Conservation (phyloP, 2,888 invertebrate genomes). For the Monopis laevigella region DNA sequence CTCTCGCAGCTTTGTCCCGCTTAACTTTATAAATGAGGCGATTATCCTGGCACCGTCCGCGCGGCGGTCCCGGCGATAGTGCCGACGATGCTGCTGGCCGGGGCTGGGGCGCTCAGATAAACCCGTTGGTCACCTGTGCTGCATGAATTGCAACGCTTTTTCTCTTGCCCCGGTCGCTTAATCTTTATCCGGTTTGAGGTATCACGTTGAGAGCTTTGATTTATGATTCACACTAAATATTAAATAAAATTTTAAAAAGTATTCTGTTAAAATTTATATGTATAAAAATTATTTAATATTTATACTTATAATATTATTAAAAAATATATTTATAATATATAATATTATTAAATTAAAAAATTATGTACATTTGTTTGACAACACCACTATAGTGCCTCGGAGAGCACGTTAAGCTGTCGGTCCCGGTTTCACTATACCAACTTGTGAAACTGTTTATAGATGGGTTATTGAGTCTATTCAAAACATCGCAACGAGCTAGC, state of each 20-base stretch:
- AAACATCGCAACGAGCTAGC: too few relatives aligned
- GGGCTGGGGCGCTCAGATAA: constrained; percentile 44
- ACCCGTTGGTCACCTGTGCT: constrained; percentile 60
- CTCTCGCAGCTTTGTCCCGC: constrained; percentile 63
- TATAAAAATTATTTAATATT: neutral
- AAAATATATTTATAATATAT: neutral
- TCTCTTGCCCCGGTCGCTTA: constrained; percentile 53
- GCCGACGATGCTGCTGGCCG: constrained; percentile 15
- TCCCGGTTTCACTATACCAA: too few relatives aligned
- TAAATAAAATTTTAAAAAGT: neutral
- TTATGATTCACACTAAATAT: constrained; percentile 41
- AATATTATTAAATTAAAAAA: too few relatives aligned
- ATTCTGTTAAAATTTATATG: neutral
- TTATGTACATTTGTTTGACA: too few relatives aligned
- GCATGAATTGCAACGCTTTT: constrained; percentile 64
- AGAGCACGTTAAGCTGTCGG: too few relatives aligned
- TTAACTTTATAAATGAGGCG: constrained; percentile 68
- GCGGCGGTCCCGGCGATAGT: constrained; percentile 13
- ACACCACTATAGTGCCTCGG: too few relatives aligned
- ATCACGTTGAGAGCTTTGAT: constrained; percentile 36
- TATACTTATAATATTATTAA: neutral
- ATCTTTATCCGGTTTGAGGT: constrained; percentile 56
- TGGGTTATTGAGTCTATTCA: too few relatives aligned
- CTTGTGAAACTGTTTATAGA: too few relatives aligned
- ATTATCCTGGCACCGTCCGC: constrained; percentile 42